A percentile compares a stretch with the other conserved stretches of the same genome.
phyloP scores from a whole-genome alignment of 2,113 vertebrate genomes.

The Scomber japonicus region DNA sequence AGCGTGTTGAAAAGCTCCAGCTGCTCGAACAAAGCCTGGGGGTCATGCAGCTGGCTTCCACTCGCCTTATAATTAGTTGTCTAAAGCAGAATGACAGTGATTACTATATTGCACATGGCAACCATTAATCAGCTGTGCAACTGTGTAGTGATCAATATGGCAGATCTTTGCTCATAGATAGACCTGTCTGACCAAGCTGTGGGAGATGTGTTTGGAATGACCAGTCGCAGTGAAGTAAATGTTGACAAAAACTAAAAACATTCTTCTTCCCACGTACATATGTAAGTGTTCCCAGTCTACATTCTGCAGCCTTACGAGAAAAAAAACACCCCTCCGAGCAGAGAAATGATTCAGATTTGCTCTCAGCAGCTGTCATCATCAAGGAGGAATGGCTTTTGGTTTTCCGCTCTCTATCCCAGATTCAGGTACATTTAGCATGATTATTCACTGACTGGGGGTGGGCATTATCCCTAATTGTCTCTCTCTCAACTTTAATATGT shows the following conservation, averaged over 20 bases:
- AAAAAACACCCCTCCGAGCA: neutral
- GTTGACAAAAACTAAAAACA: neutral
- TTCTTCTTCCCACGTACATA: too few relatives aligned
- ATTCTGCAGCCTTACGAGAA: neutral
- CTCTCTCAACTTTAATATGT: slow-evolving; percentile 26
- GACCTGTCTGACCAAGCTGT: slow-evolving; percentile 3
- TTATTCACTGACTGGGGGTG: slow-evolving; percentile 29
- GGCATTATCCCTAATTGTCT: slow-evolving; percentile 2
- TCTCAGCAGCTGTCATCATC: neutral
- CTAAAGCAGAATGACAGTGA: slow-evolving; percentile 62
- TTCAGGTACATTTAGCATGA: slow-evolving; percentile 14
- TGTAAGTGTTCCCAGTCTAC: too few relatives aligned
- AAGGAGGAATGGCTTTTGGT: neutral
- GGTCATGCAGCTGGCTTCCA: slow-evolving; percentile 66
- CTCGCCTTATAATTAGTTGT: slow-evolving; percentile 59
- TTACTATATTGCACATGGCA: slow-evolving; percentile 54
- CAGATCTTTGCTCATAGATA: slow-evolving; percentile 12
- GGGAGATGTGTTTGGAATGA: slow-evolving; percentile 11
- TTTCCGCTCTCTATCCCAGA: neutral
- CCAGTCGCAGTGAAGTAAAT: neutral
- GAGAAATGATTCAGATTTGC: slow-evolving; percentile 5
- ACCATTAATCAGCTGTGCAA: slow-evolving; percentile 55
- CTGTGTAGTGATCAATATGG: slow-evolving; percentile 34
- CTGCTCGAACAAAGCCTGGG: slow-evolving; percentile 63
- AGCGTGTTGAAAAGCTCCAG: slow-evolving; percentile 55